These are phyloP conservation scores for Romanogobio albipinnatus DNA, from an alignment of 2,113 vertebrate species.

Conservation along the genomic window DNA sequence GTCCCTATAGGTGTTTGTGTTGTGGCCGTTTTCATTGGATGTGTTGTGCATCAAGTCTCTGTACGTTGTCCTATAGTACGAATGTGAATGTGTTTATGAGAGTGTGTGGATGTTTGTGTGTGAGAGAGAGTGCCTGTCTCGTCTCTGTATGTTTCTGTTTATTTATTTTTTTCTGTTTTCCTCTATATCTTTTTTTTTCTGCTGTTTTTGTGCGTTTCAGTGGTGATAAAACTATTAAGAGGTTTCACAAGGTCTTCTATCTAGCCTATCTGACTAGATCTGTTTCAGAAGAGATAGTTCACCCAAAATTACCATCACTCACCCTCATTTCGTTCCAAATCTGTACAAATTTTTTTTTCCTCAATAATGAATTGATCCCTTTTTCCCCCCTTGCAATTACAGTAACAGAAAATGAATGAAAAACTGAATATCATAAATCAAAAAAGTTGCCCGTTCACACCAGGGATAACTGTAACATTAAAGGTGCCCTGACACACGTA, in stretches of 20 bases:
- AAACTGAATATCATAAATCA: neutral
- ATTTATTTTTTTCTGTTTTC: conserved; percentile 1
- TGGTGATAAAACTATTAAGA: conserved; percentile 44
- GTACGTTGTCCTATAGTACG: conserved; percentile 37
- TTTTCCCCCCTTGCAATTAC: neutral
- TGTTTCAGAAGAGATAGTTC: neutral
- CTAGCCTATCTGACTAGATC: conserved; percentile 32
- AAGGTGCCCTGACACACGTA: no score
- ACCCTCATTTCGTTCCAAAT: neutral
- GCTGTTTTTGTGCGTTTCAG: conserved; percentile 25
- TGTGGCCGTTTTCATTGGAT: conserved; percentile 59
- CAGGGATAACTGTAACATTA: no score
- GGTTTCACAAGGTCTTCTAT: conserved; percentile 62
- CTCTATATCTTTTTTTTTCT: conserved; percentile 28
- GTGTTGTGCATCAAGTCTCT: conserved; percentile 59
- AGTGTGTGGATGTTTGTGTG: conserved; percentile 54
- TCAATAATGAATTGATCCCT: neutral
- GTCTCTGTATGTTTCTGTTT: neutral
- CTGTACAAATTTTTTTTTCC: neutral
- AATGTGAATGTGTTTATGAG: conserved; percentile 39
- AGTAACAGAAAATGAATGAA: neutral
- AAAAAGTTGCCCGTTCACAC: neutral
- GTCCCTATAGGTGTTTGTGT: conserved; percentile 46
- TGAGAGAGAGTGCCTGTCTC: conserved; percentile 23
- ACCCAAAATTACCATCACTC: neutral